Evolutionary conservation across 2,888 invertebrate genomes (phyloP), one percentile per base, ranked within the genome.

Genomic region (Aleiodes alternator): DNA sequence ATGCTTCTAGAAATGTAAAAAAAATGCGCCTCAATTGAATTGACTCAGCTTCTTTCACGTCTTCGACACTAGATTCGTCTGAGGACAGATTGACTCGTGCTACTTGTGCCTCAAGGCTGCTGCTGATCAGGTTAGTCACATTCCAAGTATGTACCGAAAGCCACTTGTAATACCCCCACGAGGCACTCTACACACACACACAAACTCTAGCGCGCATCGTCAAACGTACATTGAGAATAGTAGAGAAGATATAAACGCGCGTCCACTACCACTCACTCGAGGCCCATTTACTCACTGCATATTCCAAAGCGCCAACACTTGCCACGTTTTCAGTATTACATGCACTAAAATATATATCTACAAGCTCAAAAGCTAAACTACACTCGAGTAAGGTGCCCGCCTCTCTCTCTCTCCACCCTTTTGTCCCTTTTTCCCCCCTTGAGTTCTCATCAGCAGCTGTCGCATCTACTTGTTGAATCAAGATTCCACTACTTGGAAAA

Each of bases 391-490:
- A 38, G 59, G 59, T 59, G 16, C 16, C 16, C 8, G 34, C 12
- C 61, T 38, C 38, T 11, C 43, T 11, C 43, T 23, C 48, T 12
- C 43, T 61, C 11, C 43, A 43, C 43, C 43, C 43, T 43, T 23
- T 43, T 9, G 61, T 64, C 64, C 43, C 64, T 64, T 48, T 14
- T 48, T 14, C 61, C 48, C 12, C 51, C 29, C 70, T 9, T 12
- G 9, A 55, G 31, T 34, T 85, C 85, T 86, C 85, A 84, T 85
- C 86, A 84, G 81, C 85, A 83, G 84, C 84, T 86, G 84, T 82
- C 85, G 83, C 82, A 76, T 85, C 81, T 82, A 85, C 85, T 84
- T 85, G 85, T 85, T 85, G 85, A 85, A 84, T 85, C 76, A 73
- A 76, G 73, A 78, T 77, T 61, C 66, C 75, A 75, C 70, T 29